Evolutionary conservation across 2,113 vertebrate genomes (phyloP), one percentile per base, ranked within the genome.

Genomic region (Labeo catla): DNA sequence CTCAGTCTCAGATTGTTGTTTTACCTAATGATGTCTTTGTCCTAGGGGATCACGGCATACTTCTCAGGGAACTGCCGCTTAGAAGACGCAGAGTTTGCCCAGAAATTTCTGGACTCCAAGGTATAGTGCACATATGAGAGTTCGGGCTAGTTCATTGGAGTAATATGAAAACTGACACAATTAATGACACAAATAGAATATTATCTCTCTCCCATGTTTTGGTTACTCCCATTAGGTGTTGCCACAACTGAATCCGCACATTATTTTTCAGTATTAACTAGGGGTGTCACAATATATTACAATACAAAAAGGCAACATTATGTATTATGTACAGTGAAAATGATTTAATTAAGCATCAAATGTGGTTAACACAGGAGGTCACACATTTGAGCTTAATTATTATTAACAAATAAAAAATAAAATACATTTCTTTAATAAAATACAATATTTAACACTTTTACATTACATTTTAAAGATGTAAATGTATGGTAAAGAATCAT

Each of bases 81-180:
- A 92, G 95, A 96, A 84, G 97, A 98, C 87, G 97, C 97, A 65
- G 95, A 98, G 91, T 88, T 97, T 86, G 94, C 96, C 68, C 97
- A 98, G 91, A 95, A 92, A 86, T 98, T 98, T 89, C 93, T 98
- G 28, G 96, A 98, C 87, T 97, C 96, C 3, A 96, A 97, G 94
- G 97, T 98, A 77, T 84, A 36, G 28, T 74, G 16, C 54, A 49
- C 23, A 10, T 28, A 3, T 36, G 47, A 21, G 23, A 34, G 47
- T 52, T 19, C 15, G 4, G 1, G 52, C 52, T 54, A 54, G 66
- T 19, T 68, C 34, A 15, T 4, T 8, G 1, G 7, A 36, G 7
- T 57, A 76, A 50, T 54, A 34, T 36, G 84, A 80, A 6, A n/a
- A 21, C 21, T 61, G 12, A 12, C 16, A 34, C 6, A 83, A 11